Base-by-base conservation (phyloP, 2,888 invertebrate species). In the Athalia cordata region DNA sequence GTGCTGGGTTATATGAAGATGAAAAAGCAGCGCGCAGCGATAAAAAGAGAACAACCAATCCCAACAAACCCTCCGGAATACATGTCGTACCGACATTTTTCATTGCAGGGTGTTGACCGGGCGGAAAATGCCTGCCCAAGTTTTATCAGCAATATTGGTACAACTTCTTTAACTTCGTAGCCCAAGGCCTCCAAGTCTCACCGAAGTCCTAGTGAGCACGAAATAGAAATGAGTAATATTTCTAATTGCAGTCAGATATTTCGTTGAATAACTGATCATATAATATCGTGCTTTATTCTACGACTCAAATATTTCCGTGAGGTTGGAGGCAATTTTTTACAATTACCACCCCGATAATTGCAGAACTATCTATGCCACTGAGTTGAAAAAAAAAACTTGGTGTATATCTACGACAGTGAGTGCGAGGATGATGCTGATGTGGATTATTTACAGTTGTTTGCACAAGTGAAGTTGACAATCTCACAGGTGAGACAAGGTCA, bases 1-100 rank as follows among this genome's bases (percentile, higher is more conserved):
- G 94, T 95, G 50, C 92, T 97, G 80, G 96, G 96, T 55, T 97
- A 96, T 89, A 93, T 96, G 86, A 97, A 97, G 90, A 93, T 96
- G 86, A 95, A 97, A 90, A 96, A 97, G 89, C 94, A 96, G 85
- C 92, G 96, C 81, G 94, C 94, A 76, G 94, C 94, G 45, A 93
- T 94, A 7, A 96, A 96, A 90, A 91, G 94, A 74, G 94, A 95
- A 80, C 93, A 92, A 84, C 90, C 88, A 3, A 93, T 94, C 80
- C 85, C 88, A 0, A 79, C 82, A 43, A 92, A 94, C 86, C 94
- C 95, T 9, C 95, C 95, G 9, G 95, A 96, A 86, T 96, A 96
- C 89, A 94, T 96, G 89, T 95, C 96, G 13, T 96, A 96, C 88
- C 91, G 94, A 81, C 94, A 94, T 87, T 94, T 94, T 89, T 94